phyloP scores from a whole-genome alignment of 2,797 vertebrate species.

The Forpus xanthops region DNA sequence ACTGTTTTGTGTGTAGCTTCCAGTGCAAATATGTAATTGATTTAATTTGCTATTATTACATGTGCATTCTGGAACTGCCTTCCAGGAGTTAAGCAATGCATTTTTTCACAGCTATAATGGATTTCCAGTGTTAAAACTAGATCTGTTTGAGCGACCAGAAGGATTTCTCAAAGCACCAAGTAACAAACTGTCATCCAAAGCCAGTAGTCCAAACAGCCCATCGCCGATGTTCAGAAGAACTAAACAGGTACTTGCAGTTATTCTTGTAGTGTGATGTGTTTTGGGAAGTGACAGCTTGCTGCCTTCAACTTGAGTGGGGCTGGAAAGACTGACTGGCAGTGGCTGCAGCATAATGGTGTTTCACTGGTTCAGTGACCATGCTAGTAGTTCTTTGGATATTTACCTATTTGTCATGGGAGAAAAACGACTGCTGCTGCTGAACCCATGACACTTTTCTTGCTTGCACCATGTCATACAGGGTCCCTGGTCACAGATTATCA shows the following conservation, averaged over 20 bases:
- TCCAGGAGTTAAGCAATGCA: background rate
- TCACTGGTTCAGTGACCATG: background rate
- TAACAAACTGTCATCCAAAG: constrained; percentile 82
- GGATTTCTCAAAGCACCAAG: constrained; percentile 79
- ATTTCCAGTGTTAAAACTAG: constrained; percentile 90
- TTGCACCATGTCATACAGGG: rapidly evolving
- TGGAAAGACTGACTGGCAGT: background rate
- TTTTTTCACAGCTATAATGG: constrained; percentile 88
- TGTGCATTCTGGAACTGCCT: background rate
- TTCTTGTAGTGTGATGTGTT: background rate
- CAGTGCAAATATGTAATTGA: background rate
- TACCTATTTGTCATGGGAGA: no score
- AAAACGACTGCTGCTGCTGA: no score
- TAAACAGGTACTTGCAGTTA: constrained; percentile 86
- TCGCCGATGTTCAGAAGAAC: constrained; percentile 96
- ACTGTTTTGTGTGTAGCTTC: background rate
- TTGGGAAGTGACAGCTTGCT: background rate
- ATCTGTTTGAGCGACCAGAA: constrained; percentile 89
- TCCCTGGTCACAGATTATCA: background rate
- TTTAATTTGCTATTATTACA: background rate
- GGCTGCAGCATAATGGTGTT: background rate
- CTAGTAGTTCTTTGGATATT: background rate
- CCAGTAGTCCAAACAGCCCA: constrained; percentile 91
- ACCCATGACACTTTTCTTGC: no score
- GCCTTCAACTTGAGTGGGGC: background rate